Evolutionary conservation across 2,797 vertebrate species (phyloP).

Genomic region (Loris lydekkerianus): DNA sequence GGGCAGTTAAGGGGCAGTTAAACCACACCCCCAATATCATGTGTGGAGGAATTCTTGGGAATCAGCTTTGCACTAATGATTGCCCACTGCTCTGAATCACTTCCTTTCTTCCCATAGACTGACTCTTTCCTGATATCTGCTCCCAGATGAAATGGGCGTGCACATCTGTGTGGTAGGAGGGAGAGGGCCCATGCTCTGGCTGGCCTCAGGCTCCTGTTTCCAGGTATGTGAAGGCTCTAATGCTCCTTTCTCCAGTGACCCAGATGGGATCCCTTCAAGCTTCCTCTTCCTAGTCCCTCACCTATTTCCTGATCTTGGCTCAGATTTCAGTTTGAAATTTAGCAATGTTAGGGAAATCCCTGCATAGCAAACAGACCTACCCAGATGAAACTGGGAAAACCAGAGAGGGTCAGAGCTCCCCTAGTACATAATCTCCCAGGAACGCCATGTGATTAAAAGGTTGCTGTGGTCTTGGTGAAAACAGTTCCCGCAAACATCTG

Average conservation of each 20-base stretch:
- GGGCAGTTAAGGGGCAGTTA: not conserved
- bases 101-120: slow-evolving; percentile 11
- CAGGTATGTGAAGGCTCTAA: not conserved
- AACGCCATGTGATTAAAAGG: not conserved
- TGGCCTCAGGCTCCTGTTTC: not conserved
- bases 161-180: not conserved
- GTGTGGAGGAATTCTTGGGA: slow-evolving; percentile 59
- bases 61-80: not conserved
- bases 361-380: not conserved
- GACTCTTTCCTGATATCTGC: slow-evolving; percentile 29
- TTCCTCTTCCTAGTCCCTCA: not conserved
- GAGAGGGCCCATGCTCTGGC: not conserved
- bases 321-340: slow-evolving; percentile 22
- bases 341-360: not conserved
- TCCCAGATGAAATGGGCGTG: not conserved
- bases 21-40: not conserved
- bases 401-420: not conserved
- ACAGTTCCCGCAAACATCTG: slow-evolving; percentile 14
- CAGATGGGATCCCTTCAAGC: not conserved
- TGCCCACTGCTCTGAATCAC: slow-evolving; percentile 64
- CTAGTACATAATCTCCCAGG: too few relatives aligned
- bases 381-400: not conserved
- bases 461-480: slow-evolving; percentile 11
- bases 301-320: not conserved
- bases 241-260: not conserved